phyloP scores from a whole-genome alignment of 2,888 invertebrate species.

The Cabera pusaria region DNA sequence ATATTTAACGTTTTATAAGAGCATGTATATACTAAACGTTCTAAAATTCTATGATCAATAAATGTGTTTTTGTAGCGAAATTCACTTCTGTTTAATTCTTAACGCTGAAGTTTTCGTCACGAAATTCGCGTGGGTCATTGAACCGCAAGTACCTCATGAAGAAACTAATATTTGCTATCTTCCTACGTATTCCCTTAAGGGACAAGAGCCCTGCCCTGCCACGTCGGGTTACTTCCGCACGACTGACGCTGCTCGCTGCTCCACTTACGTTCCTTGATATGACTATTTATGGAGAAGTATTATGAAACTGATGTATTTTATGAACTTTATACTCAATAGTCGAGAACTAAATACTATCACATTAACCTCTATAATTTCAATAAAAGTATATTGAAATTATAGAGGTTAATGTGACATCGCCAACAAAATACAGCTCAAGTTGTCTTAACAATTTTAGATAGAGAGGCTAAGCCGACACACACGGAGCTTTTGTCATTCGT shows the following conservation, averaged over 20 bases:
- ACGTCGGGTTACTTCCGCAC: conserved; percentile 66
- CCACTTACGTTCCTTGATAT: conserved; percentile 31
- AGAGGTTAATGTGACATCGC: too few species aligned
- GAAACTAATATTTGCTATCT: conserved; percentile 76
- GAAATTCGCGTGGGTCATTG: conserved; percentile 73
- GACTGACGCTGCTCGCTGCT: conserved; percentile 52
- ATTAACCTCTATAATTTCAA: too few species aligned
- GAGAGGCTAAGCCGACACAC: background rate
- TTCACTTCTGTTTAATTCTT: conserved; percentile 17
- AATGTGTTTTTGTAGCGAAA: too few species aligned
- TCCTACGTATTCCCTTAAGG: conserved; percentile 69
- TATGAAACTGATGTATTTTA: background rate
- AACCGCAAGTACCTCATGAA: conserved; percentile 66
- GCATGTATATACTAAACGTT: too few species aligned
- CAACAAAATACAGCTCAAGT: too few species aligned
- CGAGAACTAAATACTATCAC: too few species aligned
- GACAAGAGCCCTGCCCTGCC: conserved; percentile 55
- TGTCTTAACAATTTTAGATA: background rate
- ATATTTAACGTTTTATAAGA: too few species aligned
- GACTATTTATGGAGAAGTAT: conserved; percentile 17
- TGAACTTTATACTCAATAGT: too few species aligned
- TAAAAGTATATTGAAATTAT: too few species aligned
- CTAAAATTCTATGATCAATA: too few species aligned
- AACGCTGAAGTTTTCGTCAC: conserved; percentile 22
- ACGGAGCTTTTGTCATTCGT: conserved; percentile 24